Evolutionary conservation across 37 sponge, comb jelly and placozoan genomes (phyloP), one percentile per base, ranked within the genome.

Genomic region (Halisarca cf. caerulea): DNA sequence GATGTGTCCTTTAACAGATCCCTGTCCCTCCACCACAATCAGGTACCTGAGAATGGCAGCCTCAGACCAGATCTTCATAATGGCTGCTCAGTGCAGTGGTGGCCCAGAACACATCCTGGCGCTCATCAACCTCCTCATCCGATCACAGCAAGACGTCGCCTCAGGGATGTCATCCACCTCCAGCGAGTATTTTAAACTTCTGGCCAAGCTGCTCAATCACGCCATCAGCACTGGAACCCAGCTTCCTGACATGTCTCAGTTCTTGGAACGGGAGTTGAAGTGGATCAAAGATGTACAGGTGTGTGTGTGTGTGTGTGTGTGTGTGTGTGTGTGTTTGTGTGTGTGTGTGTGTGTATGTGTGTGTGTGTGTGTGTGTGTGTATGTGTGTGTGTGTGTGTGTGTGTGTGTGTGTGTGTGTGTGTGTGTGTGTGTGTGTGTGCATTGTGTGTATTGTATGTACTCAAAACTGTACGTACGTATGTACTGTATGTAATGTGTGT

Each of bases 241-340:
- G 44, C 73, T 95, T 20, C 82, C 85, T 35, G 88, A 94, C 39
- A 74, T 90, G 70, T 45, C 84, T 64, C 84, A 84, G 30, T 59
- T 95, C 33, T 80, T 95, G 80, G 87, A 85, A n/a, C 66, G 53
- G 37, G 93, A 95, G 77, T 83, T 95, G 38, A 84, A 90, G 51
- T 95, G 95, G 95, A 85, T 95, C 20, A 54, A 58, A 17, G 83
- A 87, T 79, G 86, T 95, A 57, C 86, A 90, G 57, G 95, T 91
- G 30, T 55, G 92, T 88, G n/a, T n/a, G n/a, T n/a, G 32, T 59
- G 64, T 0, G 30, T 8, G 15, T 20, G 3, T 84, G 1, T 18
- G 60, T 21, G 54, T 80, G n/a, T n/a, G n/a, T n/a, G n/a, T n/a
- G n/a, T n/a, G n/a, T n/a, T n/a, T n/a, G n/a, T n/a, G n/a, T n/a